Evolutionary conservation across 1,140 invertebrate species (phyloP).

Genomic region (Wasmannia auropunctata): DNA sequence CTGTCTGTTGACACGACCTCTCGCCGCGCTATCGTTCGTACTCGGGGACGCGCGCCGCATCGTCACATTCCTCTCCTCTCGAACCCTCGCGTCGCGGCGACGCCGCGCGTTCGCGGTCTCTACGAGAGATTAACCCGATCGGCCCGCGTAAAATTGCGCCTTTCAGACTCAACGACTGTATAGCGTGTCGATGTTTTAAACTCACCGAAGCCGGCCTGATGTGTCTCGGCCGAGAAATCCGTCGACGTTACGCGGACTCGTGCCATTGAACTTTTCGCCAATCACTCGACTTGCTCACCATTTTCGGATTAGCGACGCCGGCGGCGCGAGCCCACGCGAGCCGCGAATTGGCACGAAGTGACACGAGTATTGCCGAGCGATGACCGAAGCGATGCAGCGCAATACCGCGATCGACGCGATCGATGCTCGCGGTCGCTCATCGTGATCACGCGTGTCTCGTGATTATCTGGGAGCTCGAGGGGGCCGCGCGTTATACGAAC

Average conservation of each 20-base stretch:
- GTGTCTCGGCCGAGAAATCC: neutral
- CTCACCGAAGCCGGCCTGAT: too few species aligned
- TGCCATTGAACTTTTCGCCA: neutral
- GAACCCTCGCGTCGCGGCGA: neutral
- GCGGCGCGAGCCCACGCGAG: too few species aligned
- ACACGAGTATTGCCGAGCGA: neutral
- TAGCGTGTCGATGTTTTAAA: too few species aligned
- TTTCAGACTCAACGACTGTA: too few species aligned
- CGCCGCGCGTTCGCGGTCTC: too few species aligned
- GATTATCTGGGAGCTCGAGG: neutral
- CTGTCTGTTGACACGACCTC: neutral
- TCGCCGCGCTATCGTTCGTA: neutral
- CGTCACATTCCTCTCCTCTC: neutral
- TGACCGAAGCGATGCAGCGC: neutral
- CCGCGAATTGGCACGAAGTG: too few species aligned
- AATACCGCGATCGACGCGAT: neutral
- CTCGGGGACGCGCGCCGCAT: neutral
- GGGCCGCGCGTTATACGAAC: neutral
- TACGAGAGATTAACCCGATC: too few species aligned
- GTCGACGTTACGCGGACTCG: neutral
- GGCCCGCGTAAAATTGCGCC: too few species aligned
- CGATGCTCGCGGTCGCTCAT: neutral
- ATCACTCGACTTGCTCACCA: neutral
- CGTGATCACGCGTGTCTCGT: neutral
- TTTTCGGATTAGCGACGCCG: neutral